Conservation (phyloP, 2,797 vertebrate species). For the Periophthalmus magnuspinnatus region DNA sequence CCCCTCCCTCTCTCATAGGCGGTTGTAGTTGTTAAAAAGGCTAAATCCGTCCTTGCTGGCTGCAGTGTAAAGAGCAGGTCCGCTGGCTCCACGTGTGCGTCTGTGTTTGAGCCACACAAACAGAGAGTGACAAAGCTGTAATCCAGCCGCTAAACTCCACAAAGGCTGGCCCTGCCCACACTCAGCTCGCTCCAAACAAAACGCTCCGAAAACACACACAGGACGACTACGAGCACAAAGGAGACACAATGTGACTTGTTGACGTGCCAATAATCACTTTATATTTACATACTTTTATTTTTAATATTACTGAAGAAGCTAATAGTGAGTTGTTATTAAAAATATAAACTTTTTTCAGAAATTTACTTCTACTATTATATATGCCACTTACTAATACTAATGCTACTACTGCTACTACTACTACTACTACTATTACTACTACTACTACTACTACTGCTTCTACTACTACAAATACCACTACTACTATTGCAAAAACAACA, state of each 20-base stretch:
- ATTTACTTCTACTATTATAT: too few species aligned
- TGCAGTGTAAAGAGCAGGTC: slow-evolving; percentile 19
- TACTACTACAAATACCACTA: too few species aligned
- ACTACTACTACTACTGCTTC: too few species aligned
- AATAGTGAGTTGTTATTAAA: not conserved
- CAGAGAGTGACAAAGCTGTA: slow-evolving; percentile 54
- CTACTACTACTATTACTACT: too few species aligned
- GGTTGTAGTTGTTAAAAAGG: slow-evolving; percentile 3
- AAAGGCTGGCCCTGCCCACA: slow-evolving; percentile 54
- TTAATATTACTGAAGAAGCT: not conserved
- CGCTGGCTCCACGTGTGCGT: slow-evolving; percentile 39
- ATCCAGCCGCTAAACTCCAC: slow-evolving; percentile 57
- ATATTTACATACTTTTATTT: not conserved
- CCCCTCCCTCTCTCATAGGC: not conserved
- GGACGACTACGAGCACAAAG: slow-evolving; percentile 60
- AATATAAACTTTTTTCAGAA: too few species aligned
- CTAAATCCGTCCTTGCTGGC: slow-evolving; percentile 16
- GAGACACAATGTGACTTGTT: slow-evolving; percentile 51
- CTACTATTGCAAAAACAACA: too few species aligned
- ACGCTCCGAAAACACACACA: slow-evolving; percentile 19
- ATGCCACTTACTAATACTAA: too few species aligned
- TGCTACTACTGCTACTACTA: too few species aligned
- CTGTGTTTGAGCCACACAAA: slow-evolving; percentile 44
- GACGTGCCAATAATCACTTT: slow-evolving; percentile 1
- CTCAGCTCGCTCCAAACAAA: slow-evolving; percentile 28